phyloP scores from a whole-genome alignment of 2,888 invertebrate species.

The Acronicta aceris region DNA sequence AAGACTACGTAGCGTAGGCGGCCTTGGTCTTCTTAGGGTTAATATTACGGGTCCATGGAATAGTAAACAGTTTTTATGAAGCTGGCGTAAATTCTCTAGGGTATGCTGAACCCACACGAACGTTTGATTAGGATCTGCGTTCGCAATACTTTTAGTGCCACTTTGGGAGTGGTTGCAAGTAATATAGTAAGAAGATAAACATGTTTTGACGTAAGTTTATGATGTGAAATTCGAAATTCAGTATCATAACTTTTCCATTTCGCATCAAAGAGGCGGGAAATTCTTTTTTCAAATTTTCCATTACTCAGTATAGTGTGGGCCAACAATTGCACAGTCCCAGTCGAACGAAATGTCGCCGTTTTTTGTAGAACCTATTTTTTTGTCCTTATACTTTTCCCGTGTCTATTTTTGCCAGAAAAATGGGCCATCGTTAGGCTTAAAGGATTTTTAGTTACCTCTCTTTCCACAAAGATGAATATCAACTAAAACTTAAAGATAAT shows the following conservation, averaged over 20 bases:
- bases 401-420: neutral
- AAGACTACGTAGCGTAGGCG: slow-evolving; percentile 24
- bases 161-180: slow-evolving; percentile 10
- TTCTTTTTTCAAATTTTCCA: no score
- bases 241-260: no score
- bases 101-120: slow-evolving; percentile 26
- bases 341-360: neutral
- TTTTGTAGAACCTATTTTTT: neutral
- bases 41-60: slow-evolving; percentile 38
- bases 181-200: slow-evolving; percentile 17
- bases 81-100: slow-evolving; percentile 29
- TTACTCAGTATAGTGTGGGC: neutral
- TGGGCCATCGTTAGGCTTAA: neutral
- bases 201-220: slow-evolving; percentile 12
- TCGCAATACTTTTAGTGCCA: slow-evolving; percentile 37
- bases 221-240: neutral
- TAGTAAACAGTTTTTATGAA: slow-evolving; percentile 52
- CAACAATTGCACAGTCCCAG: neutral
- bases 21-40: slow-evolving; percentile 22
- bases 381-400: neutral
- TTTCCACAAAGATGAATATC: neutral
- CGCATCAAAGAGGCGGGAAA: no score
- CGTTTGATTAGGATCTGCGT: slow-evolving; percentile 51
- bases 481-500: neutral
- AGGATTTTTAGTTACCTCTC: no score